A percentile compares a stretch with the other conserved stretches of the same genome.
These are phyloP conservation scores for Oenanthe oenanthe DNA, from an alignment of 2,113 vertebrate genomes.

Conservation along the genomic window DNA sequence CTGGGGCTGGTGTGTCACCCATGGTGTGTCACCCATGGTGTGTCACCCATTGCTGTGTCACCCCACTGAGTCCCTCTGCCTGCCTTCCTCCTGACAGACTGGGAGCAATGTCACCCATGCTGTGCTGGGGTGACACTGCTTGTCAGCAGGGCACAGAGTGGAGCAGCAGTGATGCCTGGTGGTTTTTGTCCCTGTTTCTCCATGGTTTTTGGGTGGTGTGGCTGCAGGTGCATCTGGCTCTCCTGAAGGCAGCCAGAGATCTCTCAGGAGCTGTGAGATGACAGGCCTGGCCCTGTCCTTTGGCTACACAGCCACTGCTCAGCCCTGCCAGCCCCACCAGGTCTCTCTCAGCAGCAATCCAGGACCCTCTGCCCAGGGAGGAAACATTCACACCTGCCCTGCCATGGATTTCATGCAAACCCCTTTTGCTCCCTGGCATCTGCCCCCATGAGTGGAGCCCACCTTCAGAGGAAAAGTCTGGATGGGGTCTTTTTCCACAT, in stretches of 20 bases:
- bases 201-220: background rate
- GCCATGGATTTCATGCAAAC: background rate
- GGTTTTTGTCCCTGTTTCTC: background rate
- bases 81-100: background rate
- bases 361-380: background rate
- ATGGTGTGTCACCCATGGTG: background rate
- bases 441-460: background rate
- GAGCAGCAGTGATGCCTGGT: background rate
- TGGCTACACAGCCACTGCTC: background rate
- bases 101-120: accelerated
- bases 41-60: background rate
- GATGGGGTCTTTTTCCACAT: background rate
- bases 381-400: background rate
- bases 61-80: background rate
- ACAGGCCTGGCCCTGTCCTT: background rate
- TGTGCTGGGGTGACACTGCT: background rate
- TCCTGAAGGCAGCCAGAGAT: background rate
- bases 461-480: background rate
- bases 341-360: background rate
- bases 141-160: background rate
- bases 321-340: background rate
- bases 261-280: background rate
- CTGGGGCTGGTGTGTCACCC: background rate
- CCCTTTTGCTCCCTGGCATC: background rate
- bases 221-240: background rate